phyloP scores from a whole-genome alignment of 2,113 vertebrate genomes.

The Megalops atlanticus region DNA sequence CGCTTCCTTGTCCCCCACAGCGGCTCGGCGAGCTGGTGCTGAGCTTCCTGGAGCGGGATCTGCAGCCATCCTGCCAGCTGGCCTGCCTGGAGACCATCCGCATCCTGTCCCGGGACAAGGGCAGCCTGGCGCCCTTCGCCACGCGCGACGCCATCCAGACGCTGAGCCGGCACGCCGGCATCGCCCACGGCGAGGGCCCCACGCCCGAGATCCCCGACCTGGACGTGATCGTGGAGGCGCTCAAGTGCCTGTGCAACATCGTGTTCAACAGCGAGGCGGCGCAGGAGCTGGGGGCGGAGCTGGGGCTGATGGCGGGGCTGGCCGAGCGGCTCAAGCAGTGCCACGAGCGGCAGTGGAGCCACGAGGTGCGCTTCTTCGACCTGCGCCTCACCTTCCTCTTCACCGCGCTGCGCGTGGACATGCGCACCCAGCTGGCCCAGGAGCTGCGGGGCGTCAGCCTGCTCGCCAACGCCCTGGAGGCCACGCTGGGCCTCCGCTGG shows the following conservation, averaged over 20 bases:
- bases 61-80: constrained; percentile 81
- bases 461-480: constrained; percentile 78
- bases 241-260: constrained; percentile 91
- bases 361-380: constrained; percentile 87
- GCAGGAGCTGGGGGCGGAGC: constrained; percentile 74
- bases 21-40: constrained; percentile 81
- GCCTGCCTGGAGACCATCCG: constrained; percentile 87
- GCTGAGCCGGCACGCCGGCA: constrained; percentile 73
- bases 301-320: constrained; percentile 77
- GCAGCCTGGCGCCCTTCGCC: constrained; percentile 77
- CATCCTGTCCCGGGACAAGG: constrained; percentile 86
- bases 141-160: constrained; percentile 73
- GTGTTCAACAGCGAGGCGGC: constrained; percentile 80
- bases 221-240: constrained; percentile 83
- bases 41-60: constrained; percentile 74
- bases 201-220: constrained; percentile 70
- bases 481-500: constrained; percentile 75
- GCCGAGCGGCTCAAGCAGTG: constrained; percentile 78
- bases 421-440: constrained; percentile 78
- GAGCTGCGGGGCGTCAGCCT: constrained; percentile 81
- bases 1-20: too few species aligned
- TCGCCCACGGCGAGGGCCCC: constrained; percentile 53
- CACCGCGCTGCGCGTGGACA: constrained; percentile 80
- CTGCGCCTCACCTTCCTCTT: constrained; percentile 87
- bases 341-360: constrained; percentile 69